Evolutionary conservation across 2,888 invertebrate genomes (phyloP).

Genomic region (Drosophila mimetica): DNA sequence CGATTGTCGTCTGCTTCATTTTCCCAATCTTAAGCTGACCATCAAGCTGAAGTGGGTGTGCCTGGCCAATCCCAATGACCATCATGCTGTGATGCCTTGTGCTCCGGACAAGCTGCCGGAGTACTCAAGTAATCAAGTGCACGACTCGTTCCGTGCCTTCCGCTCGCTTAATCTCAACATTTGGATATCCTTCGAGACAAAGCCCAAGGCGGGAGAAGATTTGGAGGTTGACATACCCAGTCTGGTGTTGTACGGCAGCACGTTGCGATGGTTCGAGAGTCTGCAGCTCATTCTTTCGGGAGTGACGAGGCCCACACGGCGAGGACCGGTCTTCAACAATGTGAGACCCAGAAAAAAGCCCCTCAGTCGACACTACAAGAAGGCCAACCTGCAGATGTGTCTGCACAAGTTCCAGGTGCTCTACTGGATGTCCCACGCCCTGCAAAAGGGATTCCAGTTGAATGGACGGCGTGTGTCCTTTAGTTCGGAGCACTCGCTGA

Average conservation of each 20-base stretch:
- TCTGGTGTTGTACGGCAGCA: conserved; percentile 95
- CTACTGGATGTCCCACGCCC: conserved; percentile 99
- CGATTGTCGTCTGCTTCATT: conserved; percentile 96
- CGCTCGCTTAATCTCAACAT: conserved; percentile 94
- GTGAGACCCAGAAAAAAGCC: conserved; percentile 94
- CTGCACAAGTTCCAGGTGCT: conserved; percentile 91
- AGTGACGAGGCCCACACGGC: conserved; percentile 96
- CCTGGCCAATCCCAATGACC: conserved; percentile 96
- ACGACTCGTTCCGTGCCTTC: conserved; percentile 98
- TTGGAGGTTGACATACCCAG: conserved; percentile 88
- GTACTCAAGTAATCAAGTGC: conserved; percentile 97
- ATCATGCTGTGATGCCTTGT: conserved; percentile 97
- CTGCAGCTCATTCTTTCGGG: conserved; percentile 95
- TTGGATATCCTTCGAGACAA: conserved; percentile 91
- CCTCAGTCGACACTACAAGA: conserved; percentile 95
- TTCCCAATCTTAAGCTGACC: conserved; percentile 94
- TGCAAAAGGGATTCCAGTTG: conserved; percentile 95
- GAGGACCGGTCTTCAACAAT: conserved; percentile 95
- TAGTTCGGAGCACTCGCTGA: conserved; percentile 91
- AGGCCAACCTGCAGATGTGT: conserved; percentile 93
- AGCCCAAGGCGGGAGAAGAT: conserved; percentile 85
- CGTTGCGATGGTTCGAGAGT: conserved; percentile 97
- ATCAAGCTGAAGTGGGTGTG: conserved; percentile 96
- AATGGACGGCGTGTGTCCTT: conserved; percentile 92
- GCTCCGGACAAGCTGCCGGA: conserved; percentile 98